Percentiles rank a stretch among this genome's conserved stretches.
Conservation (phyloP, 2,113 vertebrate genomes). For the Phalacrocorax aristotelis region DNA sequence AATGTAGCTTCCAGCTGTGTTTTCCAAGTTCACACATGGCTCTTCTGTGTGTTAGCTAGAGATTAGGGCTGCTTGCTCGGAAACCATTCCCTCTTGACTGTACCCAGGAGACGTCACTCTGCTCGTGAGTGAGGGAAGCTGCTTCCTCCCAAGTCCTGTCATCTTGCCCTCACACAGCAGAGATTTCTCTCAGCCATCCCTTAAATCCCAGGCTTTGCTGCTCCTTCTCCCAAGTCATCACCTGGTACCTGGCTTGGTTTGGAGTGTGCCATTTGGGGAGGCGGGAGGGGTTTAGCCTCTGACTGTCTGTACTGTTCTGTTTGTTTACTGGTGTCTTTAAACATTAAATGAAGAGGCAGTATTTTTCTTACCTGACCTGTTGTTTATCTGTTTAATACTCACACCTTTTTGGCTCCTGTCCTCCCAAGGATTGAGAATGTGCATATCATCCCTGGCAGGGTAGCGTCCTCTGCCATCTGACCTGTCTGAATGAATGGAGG, state of each 20-base stretch:
- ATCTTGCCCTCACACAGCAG: neutral
- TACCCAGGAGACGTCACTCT: neutral
- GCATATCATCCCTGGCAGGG: neutral
- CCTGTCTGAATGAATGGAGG: neutral
- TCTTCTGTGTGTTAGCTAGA: neutral
- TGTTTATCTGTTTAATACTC: neutral
- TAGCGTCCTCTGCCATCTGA: neutral
- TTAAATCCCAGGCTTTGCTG: neutral
- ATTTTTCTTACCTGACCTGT: slow-evolving; percentile 74
- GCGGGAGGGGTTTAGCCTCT: slow-evolving; percentile 5
- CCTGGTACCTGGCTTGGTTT: neutral
- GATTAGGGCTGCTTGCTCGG: neutral
- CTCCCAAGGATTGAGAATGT: neutral
- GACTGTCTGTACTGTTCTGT: slow-evolving; percentile 46
- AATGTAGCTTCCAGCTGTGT: neutral
- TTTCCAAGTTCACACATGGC: neutral
- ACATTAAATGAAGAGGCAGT: slow-evolving; percentile 77
- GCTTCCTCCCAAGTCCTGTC: neutral
- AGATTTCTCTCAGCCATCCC: neutral
- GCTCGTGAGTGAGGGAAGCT: neutral
- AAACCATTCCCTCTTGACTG: neutral
- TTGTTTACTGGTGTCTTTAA: slow-evolving; percentile 72
- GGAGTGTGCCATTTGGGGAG: neutral
- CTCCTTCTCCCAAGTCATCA: neutral
- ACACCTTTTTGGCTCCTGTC: neutral